Conservation (phyloP, 2,113 vertebrate genomes). For the Puma concolor region DNA sequence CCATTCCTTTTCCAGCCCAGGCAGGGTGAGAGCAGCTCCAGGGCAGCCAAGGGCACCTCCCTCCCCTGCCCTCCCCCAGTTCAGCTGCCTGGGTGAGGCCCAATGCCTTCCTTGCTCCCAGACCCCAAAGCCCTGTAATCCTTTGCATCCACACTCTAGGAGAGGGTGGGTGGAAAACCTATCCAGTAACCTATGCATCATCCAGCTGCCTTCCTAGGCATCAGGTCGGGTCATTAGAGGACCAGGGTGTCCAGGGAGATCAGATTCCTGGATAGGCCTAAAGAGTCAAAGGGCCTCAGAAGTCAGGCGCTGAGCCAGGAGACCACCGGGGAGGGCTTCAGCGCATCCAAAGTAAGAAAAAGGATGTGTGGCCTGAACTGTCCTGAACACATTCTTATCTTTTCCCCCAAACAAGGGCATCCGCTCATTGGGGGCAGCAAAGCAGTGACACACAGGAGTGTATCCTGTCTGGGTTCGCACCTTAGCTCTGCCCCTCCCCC, state of each 20-base stretch:
- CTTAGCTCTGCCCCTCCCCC: not conserved
- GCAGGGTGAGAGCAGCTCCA: not conserved
- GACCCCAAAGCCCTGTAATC: not conserved
- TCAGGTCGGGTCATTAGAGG: not conserved
- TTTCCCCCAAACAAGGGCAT: not conserved
- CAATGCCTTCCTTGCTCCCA: not conserved
- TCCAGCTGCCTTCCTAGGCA: not conserved
- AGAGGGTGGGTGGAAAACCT: not conserved
- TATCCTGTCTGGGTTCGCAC: not conserved
- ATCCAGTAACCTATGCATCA: no score
- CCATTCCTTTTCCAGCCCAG: not conserved
- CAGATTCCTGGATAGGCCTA: not conserved
- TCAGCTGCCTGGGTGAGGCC: not conserved
- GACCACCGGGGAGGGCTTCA: not conserved
- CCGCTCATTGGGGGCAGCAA: not conserved
- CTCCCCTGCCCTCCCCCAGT: not conserved
- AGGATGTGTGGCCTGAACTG: not conserved
- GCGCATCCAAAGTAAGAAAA: not conserved
- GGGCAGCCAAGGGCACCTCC: not conserved
- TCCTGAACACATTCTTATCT: not conserved
- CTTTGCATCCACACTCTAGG: not conserved
- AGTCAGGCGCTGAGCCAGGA: not conserved
- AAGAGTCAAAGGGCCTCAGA: not conserved
- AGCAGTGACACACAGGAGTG: not conserved
- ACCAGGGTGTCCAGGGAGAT: not conserved